Percentiles rank a stretch among this genome's conserved stretches.
phyloP scores from a whole-genome alignment of 2,797 vertebrate genomes.

The Gymnodraco acuticeps region DNA sequence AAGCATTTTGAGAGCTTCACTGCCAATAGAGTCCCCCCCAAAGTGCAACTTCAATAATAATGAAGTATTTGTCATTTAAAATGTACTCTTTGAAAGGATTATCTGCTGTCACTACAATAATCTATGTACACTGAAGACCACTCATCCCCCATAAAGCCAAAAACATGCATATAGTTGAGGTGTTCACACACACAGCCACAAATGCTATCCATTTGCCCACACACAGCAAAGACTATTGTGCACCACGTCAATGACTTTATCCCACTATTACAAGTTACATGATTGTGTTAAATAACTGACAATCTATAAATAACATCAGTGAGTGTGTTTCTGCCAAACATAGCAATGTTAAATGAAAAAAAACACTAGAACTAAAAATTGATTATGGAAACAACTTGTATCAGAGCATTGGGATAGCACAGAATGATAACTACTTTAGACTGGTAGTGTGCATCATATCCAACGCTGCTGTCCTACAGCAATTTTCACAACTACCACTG shows the following conservation, averaged over 20 bases:
- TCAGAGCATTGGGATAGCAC: conserved; percentile 3
- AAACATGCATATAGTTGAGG: conserved; percentile 15
- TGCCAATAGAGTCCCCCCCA: conserved; percentile 1
- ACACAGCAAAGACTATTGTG: conserved; percentile 9
- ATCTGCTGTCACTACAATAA: conserved; percentile 78
- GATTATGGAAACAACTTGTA: conserved; percentile 35
- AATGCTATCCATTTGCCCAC: conserved; percentile 2
- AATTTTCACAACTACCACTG: conserved; percentile 53
- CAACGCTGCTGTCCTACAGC: conserved; percentile 29
- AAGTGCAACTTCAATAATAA: conserved; percentile 40
- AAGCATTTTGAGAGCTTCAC: conserved; percentile 16
- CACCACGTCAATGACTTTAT: background rate
- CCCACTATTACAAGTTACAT: conserved; percentile 2
- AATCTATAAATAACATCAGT: conserved; percentile 17
- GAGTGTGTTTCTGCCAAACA: background rate
- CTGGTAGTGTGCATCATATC: conserved; percentile 31
- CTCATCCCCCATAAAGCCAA: conserved; percentile 17
- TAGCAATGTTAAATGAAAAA: conserved; percentile 17
- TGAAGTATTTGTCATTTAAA: conserved; percentile 64
- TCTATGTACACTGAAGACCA: conserved; percentile 67
- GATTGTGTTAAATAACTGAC: background rate
- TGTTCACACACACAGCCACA: conserved; percentile 13
- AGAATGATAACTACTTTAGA: conserved; percentile 29
- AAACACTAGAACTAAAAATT: conserved; percentile 29
- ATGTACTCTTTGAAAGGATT: conserved; percentile 74